phyloP scores from a whole-genome alignment of 2,797 vertebrate genomes.

The Champsocephalus esox region DNA sequence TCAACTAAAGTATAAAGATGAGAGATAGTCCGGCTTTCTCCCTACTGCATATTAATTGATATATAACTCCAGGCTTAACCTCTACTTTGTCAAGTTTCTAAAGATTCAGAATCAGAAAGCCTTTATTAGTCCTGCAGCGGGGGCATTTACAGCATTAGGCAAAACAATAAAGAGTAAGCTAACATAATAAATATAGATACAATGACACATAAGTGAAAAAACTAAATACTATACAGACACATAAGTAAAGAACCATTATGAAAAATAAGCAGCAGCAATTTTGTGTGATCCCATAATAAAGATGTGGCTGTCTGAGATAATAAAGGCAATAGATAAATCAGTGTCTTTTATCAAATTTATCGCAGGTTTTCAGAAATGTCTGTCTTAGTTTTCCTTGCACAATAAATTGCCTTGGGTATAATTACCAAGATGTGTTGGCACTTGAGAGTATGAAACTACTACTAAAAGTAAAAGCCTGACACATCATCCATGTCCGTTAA shows the following conservation, averaged over 20 bases:
- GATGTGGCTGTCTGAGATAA: neutral
- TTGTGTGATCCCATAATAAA: neutral
- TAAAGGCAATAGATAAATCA: neutral
- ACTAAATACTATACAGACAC: too few species aligned
- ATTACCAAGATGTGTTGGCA: conserved; percentile 1
- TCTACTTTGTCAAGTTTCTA: neutral
- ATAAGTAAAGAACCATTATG: too few species aligned
- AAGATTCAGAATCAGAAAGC: neutral
- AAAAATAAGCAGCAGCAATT: too few species aligned
- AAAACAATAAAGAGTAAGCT: too few species aligned
- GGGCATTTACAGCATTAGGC: too few species aligned
- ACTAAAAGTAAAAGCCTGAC: neutral
- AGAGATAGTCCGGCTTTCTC: neutral
- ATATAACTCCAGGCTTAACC: neutral
- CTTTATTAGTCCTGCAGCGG: too few species aligned
- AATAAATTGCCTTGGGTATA: neutral
- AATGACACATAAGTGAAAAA: too few species aligned
- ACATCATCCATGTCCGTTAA: neutral
- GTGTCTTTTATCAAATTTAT: neutral
- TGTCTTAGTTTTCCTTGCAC: conserved; percentile 5
- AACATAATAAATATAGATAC: too few species aligned
- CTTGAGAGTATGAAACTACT: neutral
- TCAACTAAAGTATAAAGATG: neutral
- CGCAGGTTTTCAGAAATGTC: neutral
- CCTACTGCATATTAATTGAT: too few species aligned